Base-by-base conservation (phyloP, 92 coral and sea anemone species). In the Meandrina meandrites region DNA sequence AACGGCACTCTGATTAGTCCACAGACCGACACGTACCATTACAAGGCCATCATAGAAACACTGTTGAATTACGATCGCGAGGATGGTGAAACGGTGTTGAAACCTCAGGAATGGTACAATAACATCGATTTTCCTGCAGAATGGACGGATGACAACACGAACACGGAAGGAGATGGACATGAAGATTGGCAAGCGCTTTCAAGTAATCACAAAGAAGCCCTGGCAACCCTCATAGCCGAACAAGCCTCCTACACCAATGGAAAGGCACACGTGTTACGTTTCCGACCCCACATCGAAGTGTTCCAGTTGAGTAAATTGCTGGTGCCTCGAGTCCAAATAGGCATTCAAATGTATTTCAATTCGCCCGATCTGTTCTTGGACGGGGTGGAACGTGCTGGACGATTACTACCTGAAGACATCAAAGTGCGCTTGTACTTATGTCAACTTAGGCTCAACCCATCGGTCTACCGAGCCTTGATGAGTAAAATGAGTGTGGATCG, bases 11-110 rank as follows among this genome's bases (percentile, higher is more conserved):
- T 74, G 50, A 72, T 84, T 31, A 84, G 71, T 6, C 80, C 53
- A 32, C 88, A 85, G 58, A 85, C 47, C 82, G 76, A 85, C 76
- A 76, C 47, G 31, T 85, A 85, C 62, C 28, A 47, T 50, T 58
- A 58, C 82, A 72, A 73, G 51, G 80, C 87, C 0, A 58, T 8
- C 70, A 35, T 75, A 75, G 88, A 40, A 66, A 85, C 88, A 53
- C 45, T 84, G 30, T 56, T 84, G 51, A 84, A 84, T 54, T 84
- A 84, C 48, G 45, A 64, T 40, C 30, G 18, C 13, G 18, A 86
- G 14, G 89, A 86, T 27, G 89, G 32, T 1, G 66, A 78, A 27
- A 77, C 82, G 60, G 30, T 86, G 18, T 57, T 86, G 76, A 36
- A 40, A 2, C 69, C 79, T 0, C 77, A 86, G 64, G 89, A 83